phyloP scores from a whole-genome alignment of 2,888 invertebrate species.

The Microplitis deprimator region DNA sequence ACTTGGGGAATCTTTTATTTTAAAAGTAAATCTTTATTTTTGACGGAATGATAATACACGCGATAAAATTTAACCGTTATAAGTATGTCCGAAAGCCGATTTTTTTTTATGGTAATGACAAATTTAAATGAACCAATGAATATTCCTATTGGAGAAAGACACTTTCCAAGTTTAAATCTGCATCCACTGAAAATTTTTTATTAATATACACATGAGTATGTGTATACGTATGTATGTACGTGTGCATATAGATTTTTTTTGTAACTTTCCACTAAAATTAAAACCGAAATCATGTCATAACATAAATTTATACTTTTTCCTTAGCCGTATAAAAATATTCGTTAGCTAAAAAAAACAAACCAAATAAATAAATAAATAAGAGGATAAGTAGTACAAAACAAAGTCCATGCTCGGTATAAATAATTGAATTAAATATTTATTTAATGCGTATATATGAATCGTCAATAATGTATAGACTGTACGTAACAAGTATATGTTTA shows the following conservation, averaged over 20 bases:
- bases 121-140: constrained; percentile 35
- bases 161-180: constrained; percentile 21
- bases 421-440: neutral
- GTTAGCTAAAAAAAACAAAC: neutral
- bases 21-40: neutral
- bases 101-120: constrained; percentile 35
- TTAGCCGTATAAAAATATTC: neutral
- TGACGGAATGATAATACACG: constrained; percentile 16
- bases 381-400: neutral
- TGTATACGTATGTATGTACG: neutral
- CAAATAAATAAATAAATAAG: neutral
- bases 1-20: too few species aligned
- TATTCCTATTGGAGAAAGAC: constrained; percentile 30
- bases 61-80: constrained; percentile 31
- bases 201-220: neutral
- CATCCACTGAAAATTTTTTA: constrained; percentile 5
- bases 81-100: constrained; percentile 24
- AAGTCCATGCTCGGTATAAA: neutral
- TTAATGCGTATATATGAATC: neutral
- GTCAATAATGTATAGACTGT: neutral
- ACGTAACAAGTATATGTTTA: neutral
- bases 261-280: neutral
- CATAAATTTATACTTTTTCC: neutral
- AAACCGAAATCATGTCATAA: neutral
- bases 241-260: neutral